Conservation (phyloP, 2,113 vertebrate genomes). For the Lanius collurio region DNA sequence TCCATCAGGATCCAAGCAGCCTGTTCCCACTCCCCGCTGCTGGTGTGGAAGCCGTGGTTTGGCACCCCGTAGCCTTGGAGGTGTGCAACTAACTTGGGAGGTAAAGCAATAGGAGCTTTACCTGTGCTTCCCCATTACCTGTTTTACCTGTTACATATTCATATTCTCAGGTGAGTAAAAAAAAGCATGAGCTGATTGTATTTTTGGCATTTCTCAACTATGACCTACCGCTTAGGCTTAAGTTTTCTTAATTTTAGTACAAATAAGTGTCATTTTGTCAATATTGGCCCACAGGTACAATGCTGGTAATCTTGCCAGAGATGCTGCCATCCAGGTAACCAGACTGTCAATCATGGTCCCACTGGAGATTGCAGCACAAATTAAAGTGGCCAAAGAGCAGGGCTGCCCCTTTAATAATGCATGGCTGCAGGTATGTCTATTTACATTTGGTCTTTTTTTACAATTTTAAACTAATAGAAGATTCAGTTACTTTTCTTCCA, state of each 20-base stretch:
- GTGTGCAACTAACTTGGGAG: background rate
- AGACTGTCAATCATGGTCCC: background rate
- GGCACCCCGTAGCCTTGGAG: accelerated
- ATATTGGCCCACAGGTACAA: accelerated
- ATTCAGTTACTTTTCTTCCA: background rate
- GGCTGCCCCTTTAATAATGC: background rate
- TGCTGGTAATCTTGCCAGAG: background rate
- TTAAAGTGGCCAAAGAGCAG: background rate
- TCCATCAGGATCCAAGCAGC: background rate
- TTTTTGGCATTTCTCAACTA: background rate
- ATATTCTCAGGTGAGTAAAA: background rate
- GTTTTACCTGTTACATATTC: background rate
- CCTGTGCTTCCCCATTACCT: background rate
- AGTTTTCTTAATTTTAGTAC: background rate
- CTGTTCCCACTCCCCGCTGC: background rate
- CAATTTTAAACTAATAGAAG: background rate
- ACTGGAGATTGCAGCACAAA: background rate
- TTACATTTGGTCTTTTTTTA: background rate
- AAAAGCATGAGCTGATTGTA: background rate
- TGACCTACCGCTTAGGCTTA: background rate
- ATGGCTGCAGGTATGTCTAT: background rate
- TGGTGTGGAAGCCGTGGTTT: background rate
- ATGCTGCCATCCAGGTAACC: background rate
- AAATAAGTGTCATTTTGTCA: background rate
- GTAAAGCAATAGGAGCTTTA: background rate